Evolutionary conservation across 1,140 invertebrate genomes (phyloP).

Genomic region (Galendromus occidentalis): DNA sequence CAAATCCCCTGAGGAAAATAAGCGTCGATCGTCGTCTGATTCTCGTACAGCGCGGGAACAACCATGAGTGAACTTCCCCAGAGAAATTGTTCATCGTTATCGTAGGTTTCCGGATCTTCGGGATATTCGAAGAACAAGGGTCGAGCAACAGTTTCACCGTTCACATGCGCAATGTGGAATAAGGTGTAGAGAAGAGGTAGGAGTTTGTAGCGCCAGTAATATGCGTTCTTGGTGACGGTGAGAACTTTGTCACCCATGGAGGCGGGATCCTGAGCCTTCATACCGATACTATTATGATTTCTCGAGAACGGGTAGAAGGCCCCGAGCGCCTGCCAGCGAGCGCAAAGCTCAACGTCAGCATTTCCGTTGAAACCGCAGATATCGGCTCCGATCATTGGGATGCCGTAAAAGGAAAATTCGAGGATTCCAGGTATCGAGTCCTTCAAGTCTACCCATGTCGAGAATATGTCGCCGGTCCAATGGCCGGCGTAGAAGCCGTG

Average conservation of each 20-base stretch:
- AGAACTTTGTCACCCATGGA: constrained; percentile 20
- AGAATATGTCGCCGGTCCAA: constrained; percentile 36
- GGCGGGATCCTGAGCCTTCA: constrained; percentile 24
- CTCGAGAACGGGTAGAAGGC: constrained; percentile 50
- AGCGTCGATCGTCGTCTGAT: neutral
- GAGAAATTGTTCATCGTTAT: constrained; percentile 27
- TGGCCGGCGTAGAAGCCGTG: constrained; percentile 35
- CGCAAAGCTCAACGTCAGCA: constrained; percentile 40
- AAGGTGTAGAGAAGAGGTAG: constrained; percentile 34
- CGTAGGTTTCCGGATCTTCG: constrained; percentile 22
- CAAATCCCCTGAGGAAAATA: constrained; percentile 18
- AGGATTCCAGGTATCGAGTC: constrained; percentile 31
- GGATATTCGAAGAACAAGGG: constrained; percentile 20
- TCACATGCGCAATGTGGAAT: constrained; percentile 27
- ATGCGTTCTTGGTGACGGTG: constrained; percentile 18
- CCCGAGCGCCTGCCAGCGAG: constrained; percentile 39
- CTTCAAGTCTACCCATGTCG: constrained; percentile 31
- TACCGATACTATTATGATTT: constrained; percentile 23
- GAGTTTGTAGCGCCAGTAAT: constrained; percentile 27
- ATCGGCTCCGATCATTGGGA: constrained; percentile 51
- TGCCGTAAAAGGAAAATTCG: constrained; percentile 30
- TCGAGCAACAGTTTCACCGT: constrained; percentile 22
- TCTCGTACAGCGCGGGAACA: constrained; percentile 24
- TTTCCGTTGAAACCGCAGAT: constrained; percentile 70
- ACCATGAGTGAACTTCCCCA: constrained; percentile 30